Conservation (phyloP, 2,113 vertebrate genomes). For the Haplochromis burtoni region DNA sequence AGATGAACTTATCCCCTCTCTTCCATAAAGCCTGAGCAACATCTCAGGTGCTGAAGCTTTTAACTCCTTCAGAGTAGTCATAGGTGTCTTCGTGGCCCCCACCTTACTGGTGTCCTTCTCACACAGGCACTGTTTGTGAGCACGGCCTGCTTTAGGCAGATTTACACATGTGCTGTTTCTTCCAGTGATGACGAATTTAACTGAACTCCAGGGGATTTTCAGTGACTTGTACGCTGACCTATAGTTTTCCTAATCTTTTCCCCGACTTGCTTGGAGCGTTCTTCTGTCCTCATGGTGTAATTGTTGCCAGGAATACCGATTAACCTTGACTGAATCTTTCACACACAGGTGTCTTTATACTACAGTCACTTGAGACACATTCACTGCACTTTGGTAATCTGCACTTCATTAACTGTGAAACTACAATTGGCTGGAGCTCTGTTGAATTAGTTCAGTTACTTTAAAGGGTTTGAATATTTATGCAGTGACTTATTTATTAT, state of each 20-base stretch:
- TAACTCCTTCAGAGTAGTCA: neutral
- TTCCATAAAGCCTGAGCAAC: neutral
- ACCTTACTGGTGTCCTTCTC: neutral
- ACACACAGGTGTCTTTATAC: neutral
- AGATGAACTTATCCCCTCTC: rapidly evolving
- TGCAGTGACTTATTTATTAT: neutral
- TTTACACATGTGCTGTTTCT: neutral
- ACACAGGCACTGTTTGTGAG: neutral
- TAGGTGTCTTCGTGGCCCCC: neutral
- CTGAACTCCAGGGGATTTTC: neutral
- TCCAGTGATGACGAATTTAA: neutral
- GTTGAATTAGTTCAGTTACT: neutral
- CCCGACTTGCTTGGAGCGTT: neutral
- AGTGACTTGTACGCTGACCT: neutral
- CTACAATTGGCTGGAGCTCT: neutral
- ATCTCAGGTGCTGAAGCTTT: neutral
- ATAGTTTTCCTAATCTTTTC: neutral
- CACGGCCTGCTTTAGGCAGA: neutral
- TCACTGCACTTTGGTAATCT: neutral
- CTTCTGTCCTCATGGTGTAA: neutral
- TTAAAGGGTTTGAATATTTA: neutral
- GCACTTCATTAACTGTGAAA: neutral
- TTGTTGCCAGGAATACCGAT: neutral
- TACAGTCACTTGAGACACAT: neutral
- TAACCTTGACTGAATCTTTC: neutral